These are phyloP conservation scores for Strongylocentrotus purpuratus DNA, from an alignment of 35 echinoderm and acorn worm genomes.

Conservation along the genomic window DNA sequence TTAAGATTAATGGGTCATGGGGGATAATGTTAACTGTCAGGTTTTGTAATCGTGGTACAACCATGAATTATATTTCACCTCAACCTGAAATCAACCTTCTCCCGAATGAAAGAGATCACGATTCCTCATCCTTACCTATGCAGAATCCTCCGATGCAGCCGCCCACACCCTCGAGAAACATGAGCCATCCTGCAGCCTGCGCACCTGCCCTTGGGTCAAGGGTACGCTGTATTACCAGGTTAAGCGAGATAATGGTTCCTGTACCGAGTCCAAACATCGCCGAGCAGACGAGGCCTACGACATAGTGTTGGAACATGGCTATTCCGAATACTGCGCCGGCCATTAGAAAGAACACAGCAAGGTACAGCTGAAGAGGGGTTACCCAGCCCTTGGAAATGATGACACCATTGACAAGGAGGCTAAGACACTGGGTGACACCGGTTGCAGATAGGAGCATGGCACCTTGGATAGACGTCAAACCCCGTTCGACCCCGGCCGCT, in stretches of 20 bases:
- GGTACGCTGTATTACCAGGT: conserved; percentile 28
- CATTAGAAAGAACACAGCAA: conserved; percentile 9
- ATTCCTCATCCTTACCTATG: not conserved
- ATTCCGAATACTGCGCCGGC: not conserved
- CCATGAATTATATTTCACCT: no score
- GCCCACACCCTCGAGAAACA: conserved; percentile 41
- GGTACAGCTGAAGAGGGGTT: conserved; percentile 24
- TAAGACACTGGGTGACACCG: not conserved
- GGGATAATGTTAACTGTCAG: no score
- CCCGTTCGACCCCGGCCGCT: not conserved
- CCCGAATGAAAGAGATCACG: no score
- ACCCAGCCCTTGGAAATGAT: conserved; percentile 22
- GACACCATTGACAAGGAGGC: conserved; percentile 4
- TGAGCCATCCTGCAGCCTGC: conserved; percentile 34
- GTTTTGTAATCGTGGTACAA: no score
- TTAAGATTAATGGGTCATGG: no score
- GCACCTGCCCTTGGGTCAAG: not conserved
- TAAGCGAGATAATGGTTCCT: not conserved
- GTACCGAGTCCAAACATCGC: conserved; percentile 13
- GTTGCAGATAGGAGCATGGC: conserved; percentile 21
- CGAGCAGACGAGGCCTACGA: not conserved
- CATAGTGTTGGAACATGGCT: conserved; percentile 10
- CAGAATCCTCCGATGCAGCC: conserved; percentile 6
- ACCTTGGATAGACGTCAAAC: not conserved
- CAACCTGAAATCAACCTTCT: no score